Conservation (phyloP, 2,113 vertebrate species). For the Bubo bubo region DNA sequence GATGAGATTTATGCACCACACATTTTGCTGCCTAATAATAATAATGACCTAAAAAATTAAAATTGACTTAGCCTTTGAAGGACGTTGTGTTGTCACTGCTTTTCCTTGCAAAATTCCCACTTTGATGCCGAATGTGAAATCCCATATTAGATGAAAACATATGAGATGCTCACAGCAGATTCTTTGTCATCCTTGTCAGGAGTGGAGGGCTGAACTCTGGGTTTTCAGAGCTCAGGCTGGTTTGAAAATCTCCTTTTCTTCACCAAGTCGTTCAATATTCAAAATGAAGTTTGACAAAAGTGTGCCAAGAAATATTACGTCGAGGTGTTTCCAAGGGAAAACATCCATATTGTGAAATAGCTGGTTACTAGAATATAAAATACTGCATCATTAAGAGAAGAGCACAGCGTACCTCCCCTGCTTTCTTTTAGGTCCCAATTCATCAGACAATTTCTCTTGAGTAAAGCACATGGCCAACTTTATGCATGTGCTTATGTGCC, state of each 20-base stretch:
- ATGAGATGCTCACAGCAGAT: neutral
- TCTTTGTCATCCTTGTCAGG: slow-evolving; percentile 25
- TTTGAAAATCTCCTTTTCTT: neutral
- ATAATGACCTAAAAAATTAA: neutral
- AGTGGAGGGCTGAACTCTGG: neutral
- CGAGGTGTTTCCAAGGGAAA: neutral
- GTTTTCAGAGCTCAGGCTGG: neutral
- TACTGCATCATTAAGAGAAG: neutral
- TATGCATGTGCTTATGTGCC: neutral
- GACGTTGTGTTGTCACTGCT: neutral
- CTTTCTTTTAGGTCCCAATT: neutral
- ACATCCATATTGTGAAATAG: neutral
- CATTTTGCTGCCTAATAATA: neutral
- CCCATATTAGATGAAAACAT: neutral
- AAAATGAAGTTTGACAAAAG: neutral
- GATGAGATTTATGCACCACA: neutral
- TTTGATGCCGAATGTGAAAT: neutral
- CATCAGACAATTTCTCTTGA: neutral
- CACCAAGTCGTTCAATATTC: neutral
- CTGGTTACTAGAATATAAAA: neutral
- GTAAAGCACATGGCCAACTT: neutral
- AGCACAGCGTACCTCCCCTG: neutral
- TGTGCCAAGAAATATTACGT: neutral
- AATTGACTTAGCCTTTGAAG: neutral
- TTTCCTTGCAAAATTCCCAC: neutral